phyloP scores from a whole-genome alignment of 1,140 invertebrate species.

The Choristoneura fumiferana region DNA sequence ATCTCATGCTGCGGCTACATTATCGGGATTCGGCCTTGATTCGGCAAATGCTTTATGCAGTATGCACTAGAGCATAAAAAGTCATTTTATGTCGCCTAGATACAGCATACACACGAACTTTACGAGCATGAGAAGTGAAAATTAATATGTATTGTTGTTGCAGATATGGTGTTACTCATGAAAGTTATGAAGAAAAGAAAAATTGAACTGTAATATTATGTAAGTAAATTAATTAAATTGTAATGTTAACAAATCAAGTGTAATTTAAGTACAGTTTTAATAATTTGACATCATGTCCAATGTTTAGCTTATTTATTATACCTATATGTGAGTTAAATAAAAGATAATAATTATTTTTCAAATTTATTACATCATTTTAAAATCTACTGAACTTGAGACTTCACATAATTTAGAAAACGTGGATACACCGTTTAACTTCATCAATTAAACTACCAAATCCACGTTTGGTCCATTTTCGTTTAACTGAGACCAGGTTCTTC shows the following conservation, averaged over 20 bases:
- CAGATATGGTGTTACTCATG: conserved; percentile 78
- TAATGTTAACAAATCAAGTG: not conserved
- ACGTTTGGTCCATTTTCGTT: conserved; percentile 1
- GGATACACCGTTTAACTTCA: too few species aligned
- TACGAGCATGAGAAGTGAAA: too few species aligned
- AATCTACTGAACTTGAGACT: conserved; percentile 4
- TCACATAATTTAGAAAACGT: conserved; percentile 11
- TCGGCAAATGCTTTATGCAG: too few species aligned
- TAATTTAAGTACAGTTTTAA: not conserved
- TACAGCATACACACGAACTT: too few species aligned
- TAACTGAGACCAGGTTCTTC: too few species aligned
- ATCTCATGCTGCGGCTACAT: too few species aligned
- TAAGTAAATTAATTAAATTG: not conserved
- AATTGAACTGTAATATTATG: conserved; percentile 37
- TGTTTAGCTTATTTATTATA: too few species aligned
- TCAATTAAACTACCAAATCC: conserved; percentile 17
- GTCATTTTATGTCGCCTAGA: too few species aligned
- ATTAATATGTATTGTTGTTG: conserved; percentile 27
- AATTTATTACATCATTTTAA: conserved; percentile 10
- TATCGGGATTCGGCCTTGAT: too few species aligned
- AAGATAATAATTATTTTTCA: not conserved
- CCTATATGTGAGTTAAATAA: too few species aligned
- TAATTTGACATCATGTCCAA: too few species aligned
- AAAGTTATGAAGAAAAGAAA: conserved; percentile 74
- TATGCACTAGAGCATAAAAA: too few species aligned